A percentile compares a stretch with the other conserved stretches of the same genome.
These are phyloP conservation scores for Podarcis lilfordi DNA, from an alignment of 2,797 vertebrate species.

Conservation along the genomic window DNA sequence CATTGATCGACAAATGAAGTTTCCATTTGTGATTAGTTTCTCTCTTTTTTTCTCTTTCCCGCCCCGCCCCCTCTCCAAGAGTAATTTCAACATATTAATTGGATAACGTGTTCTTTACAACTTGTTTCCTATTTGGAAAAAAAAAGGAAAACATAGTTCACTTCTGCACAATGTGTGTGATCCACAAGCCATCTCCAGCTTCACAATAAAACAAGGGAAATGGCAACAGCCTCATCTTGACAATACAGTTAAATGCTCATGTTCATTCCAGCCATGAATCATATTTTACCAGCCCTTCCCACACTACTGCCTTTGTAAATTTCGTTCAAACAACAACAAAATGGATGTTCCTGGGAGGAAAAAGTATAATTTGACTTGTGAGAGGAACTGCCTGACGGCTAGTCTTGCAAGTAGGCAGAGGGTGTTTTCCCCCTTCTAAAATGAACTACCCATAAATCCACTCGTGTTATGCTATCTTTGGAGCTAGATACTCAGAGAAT, in stretches of 20 bases:
- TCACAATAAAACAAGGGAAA: slow-evolving; percentile 72
- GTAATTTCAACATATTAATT: slow-evolving; percentile 72
- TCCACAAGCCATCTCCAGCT: slow-evolving; percentile 75
- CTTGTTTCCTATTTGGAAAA: slow-evolving; percentile 63
- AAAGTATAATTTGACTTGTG: slow-evolving; percentile 61
- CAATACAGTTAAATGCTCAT: slow-evolving; percentile 55
- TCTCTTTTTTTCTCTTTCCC: slow-evolving; percentile 26
- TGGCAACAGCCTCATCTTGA: slow-evolving; percentile 69
- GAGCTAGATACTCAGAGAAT: slow-evolving; percentile 47
- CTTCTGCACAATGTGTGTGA: slow-evolving; percentile 75
- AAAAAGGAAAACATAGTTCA: slow-evolving; percentile 61
- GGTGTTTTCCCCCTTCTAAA: slow-evolving; percentile 33
- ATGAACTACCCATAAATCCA: slow-evolving; percentile 62
- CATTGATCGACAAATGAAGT: slow-evolving; percentile 76
- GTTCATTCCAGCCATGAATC: slow-evolving; percentile 40
- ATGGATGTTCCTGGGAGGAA: slow-evolving; percentile 61
- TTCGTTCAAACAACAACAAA: slow-evolving; percentile 67
- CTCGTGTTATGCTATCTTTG: slow-evolving; percentile 42
- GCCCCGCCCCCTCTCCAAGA: slow-evolving; percentile 54
- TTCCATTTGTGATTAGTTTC: slow-evolving; percentile 75
- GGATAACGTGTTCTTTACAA: slow-evolving; percentile 80
- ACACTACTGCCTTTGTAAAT: slow-evolving; percentile 51
- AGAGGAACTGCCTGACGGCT: slow-evolving; percentile 63
- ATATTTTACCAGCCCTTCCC: slow-evolving; percentile 47
- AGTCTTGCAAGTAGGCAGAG: slow-evolving; percentile 62